These are phyloP conservation scores for Phaetusa simplex DNA, from an alignment of 2,113 vertebrate species.

Conservation along the genomic window DNA sequence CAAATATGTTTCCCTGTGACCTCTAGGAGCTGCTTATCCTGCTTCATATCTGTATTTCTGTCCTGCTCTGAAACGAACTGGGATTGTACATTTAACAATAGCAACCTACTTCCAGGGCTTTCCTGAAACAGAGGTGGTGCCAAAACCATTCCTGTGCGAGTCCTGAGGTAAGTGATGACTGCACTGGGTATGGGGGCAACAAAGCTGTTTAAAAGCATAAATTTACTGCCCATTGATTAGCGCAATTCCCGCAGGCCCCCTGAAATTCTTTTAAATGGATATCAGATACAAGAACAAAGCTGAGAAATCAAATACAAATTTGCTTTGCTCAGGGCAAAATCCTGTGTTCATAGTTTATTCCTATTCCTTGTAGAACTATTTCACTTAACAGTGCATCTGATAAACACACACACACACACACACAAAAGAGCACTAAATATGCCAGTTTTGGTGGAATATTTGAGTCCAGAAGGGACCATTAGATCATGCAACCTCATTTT, in stretches of 20 bases:
- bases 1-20: not conserved
- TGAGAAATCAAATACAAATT: not conserved
- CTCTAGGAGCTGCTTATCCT: not conserved
- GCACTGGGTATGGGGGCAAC: not conserved
- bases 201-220: slow-evolving; percentile 17
- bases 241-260: slow-evolving; percentile 7
- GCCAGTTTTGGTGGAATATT: not conserved
- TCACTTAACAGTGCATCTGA: not conserved
- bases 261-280: slow-evolving; percentile 52
- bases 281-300: slow-evolving; percentile 52
- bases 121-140: not conserved
- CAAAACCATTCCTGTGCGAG: not conserved
- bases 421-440: not conserved
- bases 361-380: not conserved
- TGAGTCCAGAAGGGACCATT: not conserved
- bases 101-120: not conserved
- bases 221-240: slow-evolving; percentile 55
- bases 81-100: not conserved
- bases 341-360: not conserved
- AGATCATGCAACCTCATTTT: not conserved
- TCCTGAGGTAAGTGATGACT: slow-evolving; percentile 8
- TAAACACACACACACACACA: not conserved
- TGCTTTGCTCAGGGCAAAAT: not conserved
- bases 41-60: not conserved
- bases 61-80: not conserved